These are phyloP conservation scores for Aleadryas rufinucha DNA, from an alignment of 2,113 vertebrate genomes.

Conservation along the genomic window DNA sequence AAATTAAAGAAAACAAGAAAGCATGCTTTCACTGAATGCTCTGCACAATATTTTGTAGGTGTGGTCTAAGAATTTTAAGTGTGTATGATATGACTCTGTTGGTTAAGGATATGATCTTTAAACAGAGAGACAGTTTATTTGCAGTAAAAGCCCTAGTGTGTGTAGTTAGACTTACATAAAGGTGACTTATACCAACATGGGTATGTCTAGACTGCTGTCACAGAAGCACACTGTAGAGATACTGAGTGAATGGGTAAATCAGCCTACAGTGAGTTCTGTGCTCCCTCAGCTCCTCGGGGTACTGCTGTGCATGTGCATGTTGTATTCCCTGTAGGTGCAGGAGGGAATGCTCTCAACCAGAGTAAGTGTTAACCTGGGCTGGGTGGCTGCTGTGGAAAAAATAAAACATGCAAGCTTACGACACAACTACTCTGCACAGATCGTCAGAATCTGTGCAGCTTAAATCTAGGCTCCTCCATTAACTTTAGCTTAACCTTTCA, in stretches of 20 bases:
- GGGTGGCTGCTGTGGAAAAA: neutral
- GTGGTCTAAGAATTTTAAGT: constrained; percentile 47
- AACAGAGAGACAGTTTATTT: constrained; percentile 64
- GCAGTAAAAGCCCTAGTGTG: constrained; percentile 64
- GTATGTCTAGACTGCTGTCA: constrained; percentile 68
- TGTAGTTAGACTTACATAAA: constrained; percentile 55
- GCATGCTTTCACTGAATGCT: neutral
- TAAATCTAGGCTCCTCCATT: neutral
- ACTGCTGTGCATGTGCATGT: neutral
- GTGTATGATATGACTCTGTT: constrained; percentile 23
- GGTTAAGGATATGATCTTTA: constrained; percentile 49
- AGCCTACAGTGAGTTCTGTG: constrained; percentile 32
- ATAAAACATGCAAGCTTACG: neutral
- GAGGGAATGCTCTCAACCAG: neutral
- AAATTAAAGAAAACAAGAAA: constrained; percentile 39
- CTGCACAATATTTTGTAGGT: constrained; percentile 40
- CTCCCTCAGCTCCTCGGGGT: neutral
- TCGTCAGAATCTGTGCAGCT: neutral
- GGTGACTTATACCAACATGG: constrained; percentile 59
- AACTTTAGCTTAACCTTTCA: neutral
- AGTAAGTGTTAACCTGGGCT: neutral
- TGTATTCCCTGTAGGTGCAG: neutral
- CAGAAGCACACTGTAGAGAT: constrained; percentile 66
- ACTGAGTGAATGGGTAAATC: constrained; percentile 44
- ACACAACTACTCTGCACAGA: neutral